phyloP scores from a whole-genome alignment of 2,797 vertebrate genomes.

The Hippoglossus hippoglossus region DNA sequence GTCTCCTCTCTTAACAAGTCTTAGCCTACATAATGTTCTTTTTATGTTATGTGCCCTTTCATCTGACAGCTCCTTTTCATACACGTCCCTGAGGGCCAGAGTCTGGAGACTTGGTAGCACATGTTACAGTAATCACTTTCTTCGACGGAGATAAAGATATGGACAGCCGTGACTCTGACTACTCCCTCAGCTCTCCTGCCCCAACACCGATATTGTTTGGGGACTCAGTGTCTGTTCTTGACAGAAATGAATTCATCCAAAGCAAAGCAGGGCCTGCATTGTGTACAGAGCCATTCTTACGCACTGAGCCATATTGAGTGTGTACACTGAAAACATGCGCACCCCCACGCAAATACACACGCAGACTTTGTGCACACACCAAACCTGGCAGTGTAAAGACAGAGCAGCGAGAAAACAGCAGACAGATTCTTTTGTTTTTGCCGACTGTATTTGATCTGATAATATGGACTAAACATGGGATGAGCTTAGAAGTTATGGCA shows the following conservation, averaged over 20 bases:
- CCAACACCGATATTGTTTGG: conserved; percentile 70
- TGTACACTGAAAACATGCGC: conserved; percentile 42
- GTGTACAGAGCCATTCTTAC: conserved; percentile 42
- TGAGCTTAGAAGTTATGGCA: background rate
- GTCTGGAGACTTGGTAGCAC: conserved; percentile 61
- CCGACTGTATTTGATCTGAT: conserved; percentile 26
- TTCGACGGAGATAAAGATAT: conserved; percentile 70
- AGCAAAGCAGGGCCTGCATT: conserved; percentile 47
- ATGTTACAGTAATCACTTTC: conserved; percentile 74
- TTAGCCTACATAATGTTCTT: conserved; percentile 68
- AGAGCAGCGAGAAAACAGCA: conserved; percentile 21
- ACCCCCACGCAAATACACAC: conserved; percentile 13
- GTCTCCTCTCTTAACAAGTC: conserved; percentile 52
- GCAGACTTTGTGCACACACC: conserved; percentile 20
- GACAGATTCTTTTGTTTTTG: conserved; percentile 38
- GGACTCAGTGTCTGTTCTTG: conserved; percentile 63
- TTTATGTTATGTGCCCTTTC: conserved; percentile 70
- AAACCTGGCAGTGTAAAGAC: conserved; percentile 21
- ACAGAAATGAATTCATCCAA: conserved; percentile 65
- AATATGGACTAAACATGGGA: conserved; percentile 17
- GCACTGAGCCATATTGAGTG: conserved; percentile 18
- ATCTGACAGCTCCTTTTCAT: conserved; percentile 74
- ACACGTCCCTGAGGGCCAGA: conserved; percentile 51
- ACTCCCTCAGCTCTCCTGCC: conserved; percentile 45
- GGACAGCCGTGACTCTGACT: conserved; percentile 55